phyloP scores from a whole-genome alignment of 2,113 vertebrate genomes.

The Myxocyprinus asiaticus region DNA sequence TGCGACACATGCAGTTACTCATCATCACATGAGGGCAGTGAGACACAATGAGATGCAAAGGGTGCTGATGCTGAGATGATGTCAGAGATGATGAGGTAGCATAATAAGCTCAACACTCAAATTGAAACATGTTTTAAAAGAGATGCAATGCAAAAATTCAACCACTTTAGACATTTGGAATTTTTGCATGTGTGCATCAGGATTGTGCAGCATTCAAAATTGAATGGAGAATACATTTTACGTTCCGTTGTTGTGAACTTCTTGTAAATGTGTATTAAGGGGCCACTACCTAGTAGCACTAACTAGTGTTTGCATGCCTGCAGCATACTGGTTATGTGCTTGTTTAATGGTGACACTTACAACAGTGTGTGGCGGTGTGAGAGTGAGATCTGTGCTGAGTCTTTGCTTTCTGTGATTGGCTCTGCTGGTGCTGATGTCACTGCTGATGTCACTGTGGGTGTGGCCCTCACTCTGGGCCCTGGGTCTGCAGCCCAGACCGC shows the following conservation, averaged over 20 bases:
- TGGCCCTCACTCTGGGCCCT: conserved; percentile 82
- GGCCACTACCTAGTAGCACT: conserved; percentile 66
- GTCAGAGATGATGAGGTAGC: not conserved
- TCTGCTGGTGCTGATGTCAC: conserved; percentile 68
- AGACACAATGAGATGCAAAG: not conserved
- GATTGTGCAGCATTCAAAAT: too few relatives aligned
- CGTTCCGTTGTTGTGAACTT: too few relatives aligned
- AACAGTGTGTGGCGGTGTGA: conserved; percentile 64
- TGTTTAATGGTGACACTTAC: conserved; percentile 52
- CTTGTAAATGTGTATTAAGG: not conserved
- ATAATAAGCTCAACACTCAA: too few relatives aligned
- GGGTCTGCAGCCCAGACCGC: conserved; percentile 75
- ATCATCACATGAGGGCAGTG: not conserved
- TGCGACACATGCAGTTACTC: conserved; percentile 3
- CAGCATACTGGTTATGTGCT: conserved; percentile 8
- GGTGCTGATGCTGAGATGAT: not conserved
- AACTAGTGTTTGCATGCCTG: conserved; percentile 7
- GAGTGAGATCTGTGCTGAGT: conserved; percentile 75
- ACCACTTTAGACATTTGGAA: too few relatives aligned
- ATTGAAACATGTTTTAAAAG: not conserved
- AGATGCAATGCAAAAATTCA: too few relatives aligned
- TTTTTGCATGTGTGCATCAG: too few relatives aligned
- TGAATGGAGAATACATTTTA: too few relatives aligned
- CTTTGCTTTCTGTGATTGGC: conserved; percentile 75
- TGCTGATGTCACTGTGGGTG: conserved; percentile 70